Evolutionary conservation across 2,797 vertebrate genomes (phyloP), one percentile per base, ranked within the genome.

Genomic region (Pogoniulus pusillus): DNA sequence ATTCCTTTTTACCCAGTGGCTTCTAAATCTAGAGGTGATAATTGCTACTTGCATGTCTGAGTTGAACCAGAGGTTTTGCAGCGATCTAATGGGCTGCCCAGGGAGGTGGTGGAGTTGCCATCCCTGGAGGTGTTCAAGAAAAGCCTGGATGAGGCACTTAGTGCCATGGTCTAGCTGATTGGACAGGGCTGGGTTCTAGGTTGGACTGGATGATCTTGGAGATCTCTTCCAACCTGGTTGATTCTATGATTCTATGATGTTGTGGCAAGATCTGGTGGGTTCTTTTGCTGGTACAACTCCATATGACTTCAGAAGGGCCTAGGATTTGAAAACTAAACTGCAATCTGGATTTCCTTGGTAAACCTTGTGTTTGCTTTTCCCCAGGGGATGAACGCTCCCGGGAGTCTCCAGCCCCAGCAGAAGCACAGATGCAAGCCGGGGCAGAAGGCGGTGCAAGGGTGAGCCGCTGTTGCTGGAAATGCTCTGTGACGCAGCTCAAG

Each of bases 381-480:
- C 5, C 82, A 99, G 98, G 98, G 97, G 98, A 99, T 97, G 98
- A 99, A 85, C 98, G 97, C 57, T 95, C 96, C 91, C 98, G 98
- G 97, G 98, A 98, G 94, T 98, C 96, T 92, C 98, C 98, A 92
- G 98, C 98, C 95, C 98, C 98, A 70, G 94, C 97, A 5, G 99
- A 99, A 94, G 90, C 97, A 26, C 98, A 98, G 96, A 82, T 98
- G 30, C 96, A 97, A 24, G 94, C 94, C 4, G 97, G 97, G 37
- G 91, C 70, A 2, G 99, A 99, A 95, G 91, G 98, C 3, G 16
- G 96, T 34, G 95, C 97, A 82, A 97, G 98, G 82, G 93, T 91
- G 35, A 96, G 95, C 82, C 97, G 91, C 82, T 98, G 97, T 94
- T 98, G 98, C 96, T 96, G 98, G 96, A 96, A 97, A 62, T 98